Percentiles rank a stretch among this genome's conserved stretches.
Evolutionary conservation across 2,113 vertebrate genomes (phyloP).

Genomic region (Candoia aspera): DNA sequence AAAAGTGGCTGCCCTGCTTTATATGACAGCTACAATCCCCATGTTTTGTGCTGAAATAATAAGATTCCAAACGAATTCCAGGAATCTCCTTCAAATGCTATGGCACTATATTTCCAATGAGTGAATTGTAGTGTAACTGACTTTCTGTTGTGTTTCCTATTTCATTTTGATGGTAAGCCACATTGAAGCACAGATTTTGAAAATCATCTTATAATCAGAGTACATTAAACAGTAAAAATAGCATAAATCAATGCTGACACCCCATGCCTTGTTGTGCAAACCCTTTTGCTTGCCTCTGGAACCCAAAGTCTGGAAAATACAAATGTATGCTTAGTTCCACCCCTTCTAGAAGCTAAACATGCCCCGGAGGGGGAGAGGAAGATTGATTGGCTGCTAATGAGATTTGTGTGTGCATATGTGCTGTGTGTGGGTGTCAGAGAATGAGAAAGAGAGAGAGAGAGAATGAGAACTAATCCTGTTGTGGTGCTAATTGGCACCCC

Average conservation of each 20-base stretch:
- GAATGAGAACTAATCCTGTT: neutral
- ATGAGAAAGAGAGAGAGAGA: neutral
- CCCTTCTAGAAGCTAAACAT: neutral
- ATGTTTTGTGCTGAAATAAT: neutral
- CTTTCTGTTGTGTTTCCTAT: neutral
- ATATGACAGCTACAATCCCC: neutral
- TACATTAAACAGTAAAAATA: neutral
- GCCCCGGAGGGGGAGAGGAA: neutral
- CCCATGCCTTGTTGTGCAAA: neutral
- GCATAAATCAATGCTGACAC: neutral
- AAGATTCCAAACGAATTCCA: neutral
- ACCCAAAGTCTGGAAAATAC: neutral
- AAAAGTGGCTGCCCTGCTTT: neutral
- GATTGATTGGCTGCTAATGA: neutral
- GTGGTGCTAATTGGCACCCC: neutral
- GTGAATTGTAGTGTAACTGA: neutral
- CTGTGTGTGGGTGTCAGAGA: neutral
- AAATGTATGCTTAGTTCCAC: neutral
- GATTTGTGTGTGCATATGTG: neutral
- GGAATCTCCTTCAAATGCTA: neutral
- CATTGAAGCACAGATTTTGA: neutral
- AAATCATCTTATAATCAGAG: neutral
- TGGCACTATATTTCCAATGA: neutral
- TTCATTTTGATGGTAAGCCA: neutral
- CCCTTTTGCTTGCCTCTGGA: neutral